These are phyloP conservation scores for Ophiodon elongatus DNA, from an alignment of 2,113 vertebrate genomes.

Conservation along the genomic window DNA sequence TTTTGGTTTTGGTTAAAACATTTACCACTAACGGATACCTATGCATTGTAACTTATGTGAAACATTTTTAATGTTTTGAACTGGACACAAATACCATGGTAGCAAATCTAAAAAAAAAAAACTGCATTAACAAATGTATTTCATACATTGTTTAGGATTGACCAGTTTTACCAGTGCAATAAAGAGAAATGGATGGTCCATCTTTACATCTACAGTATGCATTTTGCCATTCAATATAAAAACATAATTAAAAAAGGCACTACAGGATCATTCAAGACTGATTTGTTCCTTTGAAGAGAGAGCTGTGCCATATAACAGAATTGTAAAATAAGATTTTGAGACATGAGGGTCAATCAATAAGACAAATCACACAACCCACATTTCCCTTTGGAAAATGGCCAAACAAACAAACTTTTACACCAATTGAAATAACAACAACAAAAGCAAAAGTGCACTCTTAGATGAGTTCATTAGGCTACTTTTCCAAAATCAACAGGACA, in stretches of 20 bases:
- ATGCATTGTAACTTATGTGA: slow-evolving; percentile 22
- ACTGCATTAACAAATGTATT: slow-evolving; percentile 6
- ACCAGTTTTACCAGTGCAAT: slow-evolving; percentile 28
- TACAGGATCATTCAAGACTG: slow-evolving; percentile 44
- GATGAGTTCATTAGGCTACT: slow-evolving; percentile 76
- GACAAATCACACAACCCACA: slow-evolving; percentile 80
- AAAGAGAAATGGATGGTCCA: slow-evolving; percentile 27
- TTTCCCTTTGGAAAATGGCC: slow-evolving; percentile 81
- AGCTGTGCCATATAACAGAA: slow-evolving; percentile 69
- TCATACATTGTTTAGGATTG: slow-evolving; percentile 30
- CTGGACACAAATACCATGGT: slow-evolving; percentile 34
- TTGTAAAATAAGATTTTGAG: slow-evolving; percentile 74
- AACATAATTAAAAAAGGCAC: slow-evolving; percentile 38
- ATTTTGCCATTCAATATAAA: slow-evolving; percentile 42
- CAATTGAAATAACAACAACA: slow-evolving; percentile 84
- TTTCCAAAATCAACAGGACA: slow-evolving; percentile 85
- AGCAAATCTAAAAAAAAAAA: background rate
- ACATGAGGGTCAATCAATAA: slow-evolving; percentile 77
- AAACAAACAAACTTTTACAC: slow-evolving; percentile 83
- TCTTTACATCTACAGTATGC: slow-evolving; percentile 31
- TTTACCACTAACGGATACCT: background rate
- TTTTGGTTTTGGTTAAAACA: background rate
- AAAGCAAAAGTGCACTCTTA: slow-evolving; percentile 80
- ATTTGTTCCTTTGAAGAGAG: slow-evolving; percentile 73
- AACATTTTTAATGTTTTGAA: slow-evolving; percentile 45